Percentiles rank a stretch among this genome's conserved stretches.
Conservation (phyloP, 2,113 vertebrate genomes). For the Pampusana beccarii region DNA sequence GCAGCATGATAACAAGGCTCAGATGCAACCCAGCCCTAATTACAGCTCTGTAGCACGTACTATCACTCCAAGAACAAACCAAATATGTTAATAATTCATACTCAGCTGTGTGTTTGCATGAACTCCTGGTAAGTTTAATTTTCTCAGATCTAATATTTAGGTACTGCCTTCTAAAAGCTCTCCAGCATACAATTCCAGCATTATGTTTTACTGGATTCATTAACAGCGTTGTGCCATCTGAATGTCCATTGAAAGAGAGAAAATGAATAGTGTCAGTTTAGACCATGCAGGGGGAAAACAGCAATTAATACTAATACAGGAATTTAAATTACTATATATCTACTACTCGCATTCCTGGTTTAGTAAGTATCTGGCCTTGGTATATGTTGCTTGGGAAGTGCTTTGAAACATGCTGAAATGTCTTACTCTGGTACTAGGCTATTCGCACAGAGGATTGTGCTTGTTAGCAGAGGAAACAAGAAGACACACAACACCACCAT, state of each 20-base stretch:
- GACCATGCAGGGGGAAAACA: not conserved
- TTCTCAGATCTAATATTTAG: not conserved
- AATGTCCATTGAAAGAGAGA: not conserved
- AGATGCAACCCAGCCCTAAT: not conserved
- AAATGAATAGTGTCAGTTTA: not conserved
- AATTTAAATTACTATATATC: not conserved
- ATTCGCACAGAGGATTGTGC: not conserved
- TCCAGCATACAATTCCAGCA: not conserved
- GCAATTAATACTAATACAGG: not conserved
- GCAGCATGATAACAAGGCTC: not conserved
- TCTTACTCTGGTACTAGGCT: not conserved
- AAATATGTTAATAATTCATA: conserved; percentile 12
- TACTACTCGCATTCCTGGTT: not conserved
- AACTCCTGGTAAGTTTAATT: not conserved
- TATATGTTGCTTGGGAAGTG: not conserved
- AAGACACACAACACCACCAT: not conserved
- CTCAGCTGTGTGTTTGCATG: not conserved
- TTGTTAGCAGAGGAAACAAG: not conserved
- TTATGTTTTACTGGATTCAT: not conserved
- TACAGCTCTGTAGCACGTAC: not conserved
- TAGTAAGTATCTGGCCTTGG: not conserved
- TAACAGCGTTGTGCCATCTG: not conserved
- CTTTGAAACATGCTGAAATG: not conserved
- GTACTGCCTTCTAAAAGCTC: not conserved
- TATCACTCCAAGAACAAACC: not conserved